phyloP scores from a whole-genome alignment of 2,113 vertebrate genomes.

The Choloepus hoffmanni region DNA sequence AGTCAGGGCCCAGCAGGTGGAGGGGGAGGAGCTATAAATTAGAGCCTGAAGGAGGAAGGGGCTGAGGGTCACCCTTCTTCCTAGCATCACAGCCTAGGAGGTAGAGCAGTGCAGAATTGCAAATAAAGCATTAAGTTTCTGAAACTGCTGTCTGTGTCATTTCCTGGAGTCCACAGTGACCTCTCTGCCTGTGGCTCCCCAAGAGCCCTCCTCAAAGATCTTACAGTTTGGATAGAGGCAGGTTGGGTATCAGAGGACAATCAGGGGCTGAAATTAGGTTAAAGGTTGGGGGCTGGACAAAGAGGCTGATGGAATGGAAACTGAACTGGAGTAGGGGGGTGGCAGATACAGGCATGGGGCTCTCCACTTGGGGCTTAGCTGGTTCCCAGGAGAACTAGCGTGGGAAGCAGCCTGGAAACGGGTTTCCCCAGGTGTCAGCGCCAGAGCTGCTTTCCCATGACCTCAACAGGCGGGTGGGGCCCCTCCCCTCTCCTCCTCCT shows the following conservation, averaged over 20 bases:
- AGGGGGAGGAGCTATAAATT: slow-evolving; percentile 64
- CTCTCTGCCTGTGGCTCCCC: not conserved
- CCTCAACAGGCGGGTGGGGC: slow-evolving; percentile 78
- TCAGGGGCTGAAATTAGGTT: not conserved
- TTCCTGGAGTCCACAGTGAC: slow-evolving; percentile 27
- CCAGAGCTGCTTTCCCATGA: slow-evolving; percentile 83
- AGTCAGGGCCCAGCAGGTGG: slow-evolving; percentile 45
- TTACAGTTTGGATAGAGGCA: not conserved
- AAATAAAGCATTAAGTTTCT: slow-evolving; percentile 79
- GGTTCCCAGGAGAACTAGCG: slow-evolving; percentile 82
- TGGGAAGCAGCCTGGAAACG: slow-evolving; percentile 82
- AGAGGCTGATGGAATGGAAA: slow-evolving; percentile 48
- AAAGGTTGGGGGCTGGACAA: slow-evolving; percentile 34
- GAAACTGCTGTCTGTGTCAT: slow-evolving; percentile 67
- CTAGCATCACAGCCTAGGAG: slow-evolving; percentile 61
- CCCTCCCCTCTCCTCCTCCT: slow-evolving; percentile 63
- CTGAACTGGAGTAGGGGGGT: not conserved
- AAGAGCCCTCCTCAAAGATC: not conserved
- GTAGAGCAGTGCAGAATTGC: slow-evolving; percentile 50
- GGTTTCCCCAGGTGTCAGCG: slow-evolving; percentile 84
- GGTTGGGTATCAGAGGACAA: not conserved
- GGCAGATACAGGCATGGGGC: slow-evolving; percentile 47
- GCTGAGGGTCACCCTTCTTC: slow-evolving; percentile 40
- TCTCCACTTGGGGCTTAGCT: slow-evolving; percentile 68
- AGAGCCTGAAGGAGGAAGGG: slow-evolving; percentile 55